Evolutionary conservation across 2,888 invertebrate genomes (phyloP), one percentile per base, ranked within the genome.

Genomic region (Bruchidius siliquastri): DNA sequence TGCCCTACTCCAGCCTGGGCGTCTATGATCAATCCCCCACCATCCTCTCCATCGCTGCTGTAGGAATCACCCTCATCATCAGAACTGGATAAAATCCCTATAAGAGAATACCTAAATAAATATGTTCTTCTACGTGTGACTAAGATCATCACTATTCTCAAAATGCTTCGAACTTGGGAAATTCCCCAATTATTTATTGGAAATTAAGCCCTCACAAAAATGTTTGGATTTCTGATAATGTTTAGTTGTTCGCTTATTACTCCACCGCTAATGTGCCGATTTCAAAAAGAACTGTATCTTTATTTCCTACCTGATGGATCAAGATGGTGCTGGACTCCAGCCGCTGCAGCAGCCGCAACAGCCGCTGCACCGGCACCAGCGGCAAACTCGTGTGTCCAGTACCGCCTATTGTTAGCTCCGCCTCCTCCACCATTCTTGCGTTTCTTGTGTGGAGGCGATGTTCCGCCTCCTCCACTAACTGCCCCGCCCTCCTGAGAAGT

Each of bases 381-480:
- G 68, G 92, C 90, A 77, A 92, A 89, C 72, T 91, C 92, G 79
- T 92, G 92, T 0, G 93, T 92, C 93, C 93, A 93, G 83, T 93
- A 93, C 79, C 93, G 85, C 83, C 92, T 90, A 82, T 91, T 91
- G 76, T 92, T 90, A 20, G 90, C 90, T 77, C 90, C 89, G 82
- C 83, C 84, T 8, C 22, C 22, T 21, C 22, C 22, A 8, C 22
- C 21, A 74, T 90, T 90, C 82, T 89, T 89, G 79, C 90, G 90
- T 82, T 90, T 90, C 75, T 80, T 81, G n/a, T 88, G 88, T 76
- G 80, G 83, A 72, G 79, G 81, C 67, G 81, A 80, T 10, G 21
- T 20, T 2, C 21, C 68, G 21, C 68, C 68, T 10, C 3, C 21
- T 71, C 75, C 80, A 8, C 81, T 77, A n/a, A 81, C 81, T 72